phyloP scores from a whole-genome alignment of 2,113 vertebrate species.

The Oncorhynchus gorbuscha region DNA sequence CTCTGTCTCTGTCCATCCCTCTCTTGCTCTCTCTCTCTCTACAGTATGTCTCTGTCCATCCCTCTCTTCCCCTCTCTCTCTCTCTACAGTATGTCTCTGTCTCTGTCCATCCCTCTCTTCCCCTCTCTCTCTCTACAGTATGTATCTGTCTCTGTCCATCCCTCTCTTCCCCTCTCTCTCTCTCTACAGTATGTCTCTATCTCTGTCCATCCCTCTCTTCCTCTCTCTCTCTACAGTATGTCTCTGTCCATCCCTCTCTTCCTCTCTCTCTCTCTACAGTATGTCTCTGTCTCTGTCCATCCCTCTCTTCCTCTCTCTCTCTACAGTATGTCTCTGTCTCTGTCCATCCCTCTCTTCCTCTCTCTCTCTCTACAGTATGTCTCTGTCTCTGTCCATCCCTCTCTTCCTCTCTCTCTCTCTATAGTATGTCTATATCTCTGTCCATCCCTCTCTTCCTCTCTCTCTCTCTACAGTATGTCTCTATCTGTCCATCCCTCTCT shows the following conservation, averaged over 20 bases:
- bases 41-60: slow-evolving; percentile 19
- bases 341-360: not conserved
- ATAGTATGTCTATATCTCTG: not conserved
- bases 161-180: slow-evolving; percentile 17
- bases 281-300: slow-evolving; percentile 13
- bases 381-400: too few species aligned
- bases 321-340: not conserved
- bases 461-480: slow-evolving; percentile 14
- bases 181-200: slow-evolving; percentile 12
- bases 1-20: not conserved
- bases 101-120: slow-evolving; percentile 2
- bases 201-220: slow-evolving; percentile 18
- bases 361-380: slow-evolving; percentile 8
- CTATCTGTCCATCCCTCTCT: not conserved
- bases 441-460: slow-evolving; percentile 21
- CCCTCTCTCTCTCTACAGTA: not conserved
- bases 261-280: slow-evolving; percentile 15
- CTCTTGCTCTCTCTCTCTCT: slow-evolving; percentile 16
- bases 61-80: slow-evolving; percentile 5
- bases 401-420: too few species aligned
- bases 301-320: slow-evolving; percentile 3
- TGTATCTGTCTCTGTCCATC: not conserved
- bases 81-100: slow-evolving; percentile 12
- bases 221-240: slow-evolving; percentile 15
- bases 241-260: not conserved